A percentile compares a stretch with the other conserved stretches of the same genome.
Evolutionary conservation across 2,888 invertebrate species (phyloP).

Genomic region (Calameuta idolon): DNA sequence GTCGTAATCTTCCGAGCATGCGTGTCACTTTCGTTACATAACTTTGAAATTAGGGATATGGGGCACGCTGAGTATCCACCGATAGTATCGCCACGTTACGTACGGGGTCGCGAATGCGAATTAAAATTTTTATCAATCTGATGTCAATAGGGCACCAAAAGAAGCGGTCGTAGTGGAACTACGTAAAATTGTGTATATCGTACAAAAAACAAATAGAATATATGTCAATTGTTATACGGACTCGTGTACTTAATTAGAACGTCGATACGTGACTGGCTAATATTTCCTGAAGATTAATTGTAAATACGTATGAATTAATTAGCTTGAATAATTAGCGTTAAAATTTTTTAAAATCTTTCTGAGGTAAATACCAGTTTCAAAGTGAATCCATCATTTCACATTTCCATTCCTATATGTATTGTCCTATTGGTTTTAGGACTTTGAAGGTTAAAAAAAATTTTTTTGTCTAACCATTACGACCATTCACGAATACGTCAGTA

Average conservation of each 20-base stretch:
- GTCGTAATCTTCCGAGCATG: slow-evolving; percentile 2
- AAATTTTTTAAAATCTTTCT: neutral
- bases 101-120: neutral
- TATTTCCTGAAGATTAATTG: neutral
- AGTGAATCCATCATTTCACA: neutral
- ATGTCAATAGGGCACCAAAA: neutral
- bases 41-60: slow-evolving; percentile 4
- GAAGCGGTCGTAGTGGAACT: neutral
- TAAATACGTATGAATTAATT: neutral
- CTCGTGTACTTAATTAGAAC: no score
- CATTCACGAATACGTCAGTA: neutral
- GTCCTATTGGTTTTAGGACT: no score
- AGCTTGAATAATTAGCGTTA: neutral
- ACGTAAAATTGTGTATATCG: no score
- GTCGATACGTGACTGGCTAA: no score
- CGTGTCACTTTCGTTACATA: slow-evolving; percentile 2
- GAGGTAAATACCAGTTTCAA: neutral
- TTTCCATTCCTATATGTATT: neutral
- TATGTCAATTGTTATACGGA: no score
- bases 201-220: no score
- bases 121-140: neutral
- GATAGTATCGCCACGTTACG: neutral
- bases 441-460: no score
- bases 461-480: no score
- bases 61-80: neutral